Percentiles rank a stretch among this genome's conserved stretches.
These are phyloP conservation scores for Nasonia longicornis DNA, from an alignment of 1,140 invertebrate species.

Conservation along the genomic window DNA sequence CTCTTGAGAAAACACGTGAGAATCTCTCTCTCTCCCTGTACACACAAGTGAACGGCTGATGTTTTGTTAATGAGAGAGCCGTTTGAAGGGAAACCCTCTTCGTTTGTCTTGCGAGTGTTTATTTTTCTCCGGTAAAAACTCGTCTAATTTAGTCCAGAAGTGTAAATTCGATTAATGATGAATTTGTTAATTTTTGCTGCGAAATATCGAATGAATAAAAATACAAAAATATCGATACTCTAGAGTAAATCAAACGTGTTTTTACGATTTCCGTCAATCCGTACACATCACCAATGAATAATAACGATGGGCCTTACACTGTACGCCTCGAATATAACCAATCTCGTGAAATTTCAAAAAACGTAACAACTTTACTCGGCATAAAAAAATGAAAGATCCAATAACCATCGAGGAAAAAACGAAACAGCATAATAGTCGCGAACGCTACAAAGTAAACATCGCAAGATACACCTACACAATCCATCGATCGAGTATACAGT, in stretches of 20 bases:
- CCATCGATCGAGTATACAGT: neutral
- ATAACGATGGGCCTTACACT: neutral
- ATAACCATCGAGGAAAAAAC: neutral
- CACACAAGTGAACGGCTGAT: neutral
- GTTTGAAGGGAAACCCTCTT: neutral
- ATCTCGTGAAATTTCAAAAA: no score
- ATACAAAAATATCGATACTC: neutral
- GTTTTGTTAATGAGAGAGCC: neutral
- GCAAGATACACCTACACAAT: neutral
- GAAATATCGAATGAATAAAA: neutral
- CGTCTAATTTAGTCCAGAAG: slow-evolving; percentile 23
- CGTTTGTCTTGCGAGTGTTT: neutral
- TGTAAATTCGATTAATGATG: neutral
- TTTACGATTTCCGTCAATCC: neutral
- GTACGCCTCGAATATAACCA: neutral
- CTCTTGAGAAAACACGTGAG: neutral
- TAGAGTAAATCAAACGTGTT: neutral
- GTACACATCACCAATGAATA: neutral
- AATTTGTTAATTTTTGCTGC: no score
- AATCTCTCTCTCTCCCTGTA: neutral
- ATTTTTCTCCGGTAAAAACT: neutral
- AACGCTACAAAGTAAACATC: neutral
- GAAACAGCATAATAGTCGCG: neutral
- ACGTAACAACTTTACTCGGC: neutral
- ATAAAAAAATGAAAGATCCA: neutral